These are phyloP conservation scores for Pelvicachromis taeniatus DNA, from an alignment of 2,113 vertebrate species.

Conservation along the genomic window DNA sequence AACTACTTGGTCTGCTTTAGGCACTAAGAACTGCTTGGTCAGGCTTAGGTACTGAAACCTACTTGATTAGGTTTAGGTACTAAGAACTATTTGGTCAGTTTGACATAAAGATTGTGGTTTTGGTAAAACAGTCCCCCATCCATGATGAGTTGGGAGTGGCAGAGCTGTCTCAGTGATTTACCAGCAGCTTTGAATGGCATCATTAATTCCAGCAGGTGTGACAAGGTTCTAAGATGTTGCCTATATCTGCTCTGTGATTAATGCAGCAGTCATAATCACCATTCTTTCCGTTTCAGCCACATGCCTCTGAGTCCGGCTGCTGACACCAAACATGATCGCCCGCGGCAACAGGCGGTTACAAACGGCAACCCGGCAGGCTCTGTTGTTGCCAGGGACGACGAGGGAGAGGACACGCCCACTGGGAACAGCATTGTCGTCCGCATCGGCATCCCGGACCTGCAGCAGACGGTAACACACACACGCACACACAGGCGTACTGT, in stretches of 20 bases:
- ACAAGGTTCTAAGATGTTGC: not conserved
- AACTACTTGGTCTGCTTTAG: not conserved
- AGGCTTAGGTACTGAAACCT: not conserved
- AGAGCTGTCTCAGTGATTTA: not conserved
- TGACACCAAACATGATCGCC: conserved; percentile 85
- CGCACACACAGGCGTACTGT: not conserved
- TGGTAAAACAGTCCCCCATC: not conserved
- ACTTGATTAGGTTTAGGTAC: not conserved
- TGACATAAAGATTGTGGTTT: not conserved
- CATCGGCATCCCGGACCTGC: conserved; percentile 90
- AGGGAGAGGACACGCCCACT: conserved; percentile 79
- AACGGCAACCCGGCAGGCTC: conserved; percentile 82
- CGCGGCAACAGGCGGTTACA: conserved; percentile 81
- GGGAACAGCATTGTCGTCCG: conserved; percentile 86
- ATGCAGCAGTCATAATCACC: not conserved
- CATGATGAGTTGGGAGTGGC: not conserved
- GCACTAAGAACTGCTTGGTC: not conserved
- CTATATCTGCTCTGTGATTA: not conserved
- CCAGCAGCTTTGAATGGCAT: not conserved
- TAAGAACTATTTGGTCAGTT: not conserved
- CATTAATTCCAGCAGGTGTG: not conserved
- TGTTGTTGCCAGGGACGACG: conserved; percentile 69
- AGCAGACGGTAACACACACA: conserved; percentile 86
- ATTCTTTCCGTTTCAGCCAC: conserved; percentile 64
- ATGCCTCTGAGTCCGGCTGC: conserved; percentile 89